Percentiles rank a stretch among this genome's conserved stretches.
phyloP scores from a whole-genome alignment of 2,797 vertebrate genomes.

The Anomalospiza imberbis region DNA sequence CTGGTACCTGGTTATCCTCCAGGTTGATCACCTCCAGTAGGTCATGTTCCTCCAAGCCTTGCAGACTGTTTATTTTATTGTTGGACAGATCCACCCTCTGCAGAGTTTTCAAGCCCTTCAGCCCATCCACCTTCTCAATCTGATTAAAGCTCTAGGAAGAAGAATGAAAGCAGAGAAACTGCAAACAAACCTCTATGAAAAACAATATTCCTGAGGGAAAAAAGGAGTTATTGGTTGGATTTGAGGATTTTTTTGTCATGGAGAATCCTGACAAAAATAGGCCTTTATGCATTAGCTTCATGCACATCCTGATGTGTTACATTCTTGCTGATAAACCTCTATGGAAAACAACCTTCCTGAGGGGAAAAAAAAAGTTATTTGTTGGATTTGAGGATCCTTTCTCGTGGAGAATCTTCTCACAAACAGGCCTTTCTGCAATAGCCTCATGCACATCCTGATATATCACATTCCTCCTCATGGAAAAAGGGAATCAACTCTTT shows the following conservation, averaged over 20 bases:
- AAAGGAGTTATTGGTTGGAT: neutral
- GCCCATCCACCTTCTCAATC: slow-evolving; percentile 79
- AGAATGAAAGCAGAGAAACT: neutral
- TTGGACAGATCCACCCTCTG: slow-evolving; percentile 84
- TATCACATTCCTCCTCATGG: neutral
- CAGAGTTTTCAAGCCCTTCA: slow-evolving; percentile 79
- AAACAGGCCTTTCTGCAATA: neutral
- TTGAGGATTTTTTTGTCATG: neutral
- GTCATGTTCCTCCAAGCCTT: slow-evolving; percentile 82
- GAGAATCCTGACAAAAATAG: neutral
- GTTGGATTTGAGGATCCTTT: neutral
- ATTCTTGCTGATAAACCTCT: neutral
- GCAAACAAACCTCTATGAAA: neutral
- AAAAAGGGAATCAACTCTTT: neutral
- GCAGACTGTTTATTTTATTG: slow-evolving; percentile 84
- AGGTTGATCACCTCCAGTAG: slow-evolving; percentile 82
- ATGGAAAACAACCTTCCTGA: neutral
- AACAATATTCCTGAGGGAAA: neutral
- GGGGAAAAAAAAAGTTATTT: neutral
- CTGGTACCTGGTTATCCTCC: slow-evolving; percentile 85
- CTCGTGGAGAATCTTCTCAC: neutral
- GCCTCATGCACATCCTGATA: neutral
- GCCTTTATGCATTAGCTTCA: neutral
- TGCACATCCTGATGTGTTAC: neutral
- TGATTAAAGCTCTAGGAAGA: slow-evolving; percentile 82